These are phyloP conservation scores for Miltochrista miniata DNA, from an alignment of 2,888 invertebrate genomes.

Conservation along the genomic window DNA sequence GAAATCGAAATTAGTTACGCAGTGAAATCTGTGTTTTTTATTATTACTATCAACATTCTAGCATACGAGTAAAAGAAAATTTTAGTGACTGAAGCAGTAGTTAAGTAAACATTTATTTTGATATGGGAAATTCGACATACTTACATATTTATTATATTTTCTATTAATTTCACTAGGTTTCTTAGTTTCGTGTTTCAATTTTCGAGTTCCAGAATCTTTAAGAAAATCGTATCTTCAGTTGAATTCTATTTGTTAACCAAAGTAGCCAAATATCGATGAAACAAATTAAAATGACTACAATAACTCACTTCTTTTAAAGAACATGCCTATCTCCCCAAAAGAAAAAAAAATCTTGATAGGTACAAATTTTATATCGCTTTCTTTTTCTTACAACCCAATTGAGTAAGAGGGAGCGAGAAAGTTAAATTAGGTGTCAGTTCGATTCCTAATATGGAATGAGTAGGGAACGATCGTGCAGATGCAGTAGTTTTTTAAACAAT, in stretches of 20 bases:
- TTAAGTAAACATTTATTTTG: too few relatives aligned
- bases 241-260: too few relatives aligned
- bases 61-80: neutral
- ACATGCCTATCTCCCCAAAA: constrained; percentile 30
- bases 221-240: too few relatives aligned
- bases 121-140: too few relatives aligned
- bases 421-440: constrained; percentile 12
- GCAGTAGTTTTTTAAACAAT: constrained; percentile 53
- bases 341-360: constrained; percentile 19
- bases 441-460: constrained; percentile 37
- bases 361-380: constrained; percentile 5
- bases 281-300: constrained; percentile 1
- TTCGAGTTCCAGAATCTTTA: too few relatives aligned
- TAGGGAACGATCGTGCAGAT: constrained; percentile 32
- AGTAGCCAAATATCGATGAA: too few relatives aligned
- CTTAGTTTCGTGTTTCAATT: too few relatives aligned
- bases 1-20: constrained; percentile 43
- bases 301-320: constrained; percentile 24
- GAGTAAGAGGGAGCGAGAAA: constrained; percentile 16
- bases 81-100: neutral
- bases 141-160: too few relatives aligned
- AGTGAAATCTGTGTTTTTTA: constrained; percentile 33
- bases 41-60: constrained; percentile 23
- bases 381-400: constrained; percentile 10
- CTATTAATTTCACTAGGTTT: too few relatives aligned